A percentile compares a stretch with the other conserved stretches of the same genome.
Conservation (phyloP, 1,140 invertebrate species). For the Drosophila ironensis region DNA sequence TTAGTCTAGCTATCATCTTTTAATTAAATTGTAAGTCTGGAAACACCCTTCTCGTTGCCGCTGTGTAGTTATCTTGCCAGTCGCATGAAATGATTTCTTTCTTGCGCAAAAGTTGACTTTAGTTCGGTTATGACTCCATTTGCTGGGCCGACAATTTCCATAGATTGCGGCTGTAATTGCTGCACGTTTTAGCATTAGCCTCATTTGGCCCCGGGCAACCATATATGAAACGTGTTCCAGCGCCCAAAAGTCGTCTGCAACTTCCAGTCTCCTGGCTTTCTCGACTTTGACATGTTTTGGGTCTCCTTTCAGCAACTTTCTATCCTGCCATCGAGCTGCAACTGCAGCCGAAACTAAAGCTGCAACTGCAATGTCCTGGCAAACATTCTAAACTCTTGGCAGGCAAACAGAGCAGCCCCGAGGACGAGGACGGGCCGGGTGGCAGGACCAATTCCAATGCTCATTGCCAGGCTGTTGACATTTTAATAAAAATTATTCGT, state of each 20-base stretch:
- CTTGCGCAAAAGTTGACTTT: conserved; percentile 8
- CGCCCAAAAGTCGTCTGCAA: conserved; percentile 32
- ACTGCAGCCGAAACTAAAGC: neutral
- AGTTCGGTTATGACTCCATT: conserved; percentile 29
- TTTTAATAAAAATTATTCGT: conserved; percentile 57
- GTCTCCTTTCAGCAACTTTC: conserved; percentile 20
- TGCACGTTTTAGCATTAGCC: conserved; percentile 46
- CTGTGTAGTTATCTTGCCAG: neutral
- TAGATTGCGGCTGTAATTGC: conserved; percentile 46
- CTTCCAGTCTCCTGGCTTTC: conserved; percentile 12
- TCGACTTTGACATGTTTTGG: conserved; percentile 25
- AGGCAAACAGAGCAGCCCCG: conserved; percentile 29
- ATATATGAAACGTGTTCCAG: conserved; percentile 39
- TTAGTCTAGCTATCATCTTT: neutral
- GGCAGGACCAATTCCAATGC: conserved; percentile 33
- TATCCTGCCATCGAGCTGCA: neutral
- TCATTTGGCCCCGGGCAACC: conserved; percentile 25
- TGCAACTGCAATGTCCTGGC: conserved; percentile 29
- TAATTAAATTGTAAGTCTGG: neutral
- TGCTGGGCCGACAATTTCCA: conserved; percentile 23
- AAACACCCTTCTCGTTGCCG: neutral
- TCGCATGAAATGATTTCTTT: neutral
- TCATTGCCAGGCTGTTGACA: conserved; percentile 53
- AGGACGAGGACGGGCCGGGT: neutral
- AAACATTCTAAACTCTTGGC: conserved; percentile 48